Evolutionary conservation across 2,113 vertebrate species (phyloP), one percentile per base, ranked within the genome.

Genomic region (Gorilla gorilla): DNA sequence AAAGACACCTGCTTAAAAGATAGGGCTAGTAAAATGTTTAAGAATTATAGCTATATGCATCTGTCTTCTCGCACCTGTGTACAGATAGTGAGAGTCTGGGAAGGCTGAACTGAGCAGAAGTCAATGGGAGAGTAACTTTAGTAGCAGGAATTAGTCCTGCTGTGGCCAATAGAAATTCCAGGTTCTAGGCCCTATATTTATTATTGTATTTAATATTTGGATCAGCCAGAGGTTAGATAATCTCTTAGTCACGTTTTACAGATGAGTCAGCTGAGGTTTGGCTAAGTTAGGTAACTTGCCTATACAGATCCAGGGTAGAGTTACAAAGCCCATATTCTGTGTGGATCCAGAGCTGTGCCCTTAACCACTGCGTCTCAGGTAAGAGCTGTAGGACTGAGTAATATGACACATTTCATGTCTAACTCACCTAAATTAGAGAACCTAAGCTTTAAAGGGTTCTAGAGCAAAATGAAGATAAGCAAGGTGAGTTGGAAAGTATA

Each of bases 221-320:
- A 64, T 93, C 32, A 55, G 20, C 7, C 23, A 11, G 64, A 94
- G 30, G 8, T 73, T 50, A 93, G 82, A 89, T 57, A 38, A 86
- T 90, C 81, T 80, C 57, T 81, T 85, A 40, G 78, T 94, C 20
- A 57, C 32, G n/a, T 93, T 96, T 95, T 85, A 40, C 22, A 90
- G 68, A 96, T 48, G 48, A 89, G 57, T 86, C 90, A 90, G 14
- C 38, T 83, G 35, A 92, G 22, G 32, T 66, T 89, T 72, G 55
- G 27, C 86, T 57, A 50, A 32, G 8, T 78, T 88, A 43, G 45
- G 10, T 83, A 89, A 78, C 84, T 91, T 94, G 78, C 43, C 81
- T 86, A 72, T 88, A 96, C 27, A 93, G 9, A 43, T 76, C 20
- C 72, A 76, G 25, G n/a, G 57, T 89, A 85, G 95, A 97, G 45